Conservation (phyloP, 2,888 invertebrate species). For the Alviniconcha strummeri region DNA sequence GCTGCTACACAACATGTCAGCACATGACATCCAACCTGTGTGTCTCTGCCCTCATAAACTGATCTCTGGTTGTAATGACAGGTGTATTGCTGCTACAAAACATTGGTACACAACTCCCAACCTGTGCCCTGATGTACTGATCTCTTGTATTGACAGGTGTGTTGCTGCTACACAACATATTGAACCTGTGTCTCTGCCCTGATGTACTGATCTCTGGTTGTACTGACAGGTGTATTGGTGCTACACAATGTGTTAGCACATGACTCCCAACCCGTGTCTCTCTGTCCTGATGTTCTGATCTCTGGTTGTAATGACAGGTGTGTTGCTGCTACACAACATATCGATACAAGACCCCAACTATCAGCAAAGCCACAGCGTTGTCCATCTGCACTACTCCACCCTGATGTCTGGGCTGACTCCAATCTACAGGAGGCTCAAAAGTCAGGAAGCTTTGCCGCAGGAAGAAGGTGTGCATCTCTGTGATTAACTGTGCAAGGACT, state of each 20-base stretch:
- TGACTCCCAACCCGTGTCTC: background rate
- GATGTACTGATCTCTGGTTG: too few species aligned
- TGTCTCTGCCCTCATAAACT: background rate
- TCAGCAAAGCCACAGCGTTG: background rate
- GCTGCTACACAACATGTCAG: too few species aligned
- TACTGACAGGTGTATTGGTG: too few species aligned
- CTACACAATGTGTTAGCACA: too few species aligned
- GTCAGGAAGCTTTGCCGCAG: background rate
- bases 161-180: too few species aligned
- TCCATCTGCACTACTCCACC: constrained; percentile 11
- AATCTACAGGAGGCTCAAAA: background rate
- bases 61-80: background rate
- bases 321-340: constrained; percentile 23
- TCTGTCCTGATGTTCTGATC: background rate
- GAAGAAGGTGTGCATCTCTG: background rate
- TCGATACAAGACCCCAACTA: constrained; percentile 21
- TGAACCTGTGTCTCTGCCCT: too few species aligned
- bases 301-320: background rate
- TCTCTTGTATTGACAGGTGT: too few species aligned
- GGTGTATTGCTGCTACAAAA: constrained; percentile 25
- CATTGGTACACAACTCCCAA: background rate
- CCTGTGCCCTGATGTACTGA: background rate
- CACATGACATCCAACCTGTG: too few species aligned
- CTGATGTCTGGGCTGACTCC: constrained; percentile 14
- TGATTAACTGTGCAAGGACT: background rate